Conservation (phyloP, 92 coral and sea anemone genomes). For the Heteractis magnifica region DNA sequence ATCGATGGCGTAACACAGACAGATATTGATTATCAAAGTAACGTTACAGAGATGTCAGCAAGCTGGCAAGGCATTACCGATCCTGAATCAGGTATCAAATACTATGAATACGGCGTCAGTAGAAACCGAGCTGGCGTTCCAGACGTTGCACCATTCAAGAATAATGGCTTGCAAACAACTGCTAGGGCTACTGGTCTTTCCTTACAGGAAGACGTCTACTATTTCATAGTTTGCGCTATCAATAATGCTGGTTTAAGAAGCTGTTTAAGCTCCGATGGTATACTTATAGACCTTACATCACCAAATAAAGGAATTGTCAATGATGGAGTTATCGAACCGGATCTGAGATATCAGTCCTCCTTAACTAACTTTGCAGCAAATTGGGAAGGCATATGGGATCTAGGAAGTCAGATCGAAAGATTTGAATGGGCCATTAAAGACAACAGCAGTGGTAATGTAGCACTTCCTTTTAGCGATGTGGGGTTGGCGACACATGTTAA, state of each 20-base stretch:
- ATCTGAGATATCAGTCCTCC: slow-evolving; percentile 74
- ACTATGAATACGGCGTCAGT: slow-evolving; percentile 74
- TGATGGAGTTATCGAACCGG: slow-evolving; percentile 89
- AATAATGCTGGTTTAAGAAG: slow-evolving; percentile 76
- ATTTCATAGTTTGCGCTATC: slow-evolving; percentile 75
- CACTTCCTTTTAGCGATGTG: slow-evolving; percentile 58
- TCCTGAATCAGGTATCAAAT: slow-evolving; percentile 68
- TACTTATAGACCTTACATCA: slow-evolving; percentile 71
- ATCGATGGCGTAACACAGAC: slow-evolving; percentile 54
- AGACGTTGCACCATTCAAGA: slow-evolving; percentile 53
- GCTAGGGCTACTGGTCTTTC: slow-evolving; percentile 50
- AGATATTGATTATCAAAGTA: slow-evolving; percentile 81
- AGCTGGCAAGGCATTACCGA: slow-evolving; percentile 81
- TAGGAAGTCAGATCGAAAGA: slow-evolving; percentile 73
- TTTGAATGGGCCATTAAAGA: slow-evolving; percentile 84
- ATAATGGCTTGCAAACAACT: slow-evolving; percentile 48
- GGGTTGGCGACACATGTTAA: slow-evolving; percentile 83
- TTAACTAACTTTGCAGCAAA: slow-evolving; percentile 76
- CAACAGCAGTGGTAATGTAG: slow-evolving; percentile 34
- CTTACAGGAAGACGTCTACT: slow-evolving; percentile 71
- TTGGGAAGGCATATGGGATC: slow-evolving; percentile 96
- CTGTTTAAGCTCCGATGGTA: slow-evolving; percentile 84
- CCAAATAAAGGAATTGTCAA: slow-evolving; percentile 82
- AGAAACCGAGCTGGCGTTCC: slow-evolving; percentile 68
- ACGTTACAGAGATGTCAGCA: slow-evolving; percentile 66